These are phyloP conservation scores for Crypturellus undulatus DNA, from an alignment of 2,113 vertebrate species.

Conservation along the genomic window DNA sequence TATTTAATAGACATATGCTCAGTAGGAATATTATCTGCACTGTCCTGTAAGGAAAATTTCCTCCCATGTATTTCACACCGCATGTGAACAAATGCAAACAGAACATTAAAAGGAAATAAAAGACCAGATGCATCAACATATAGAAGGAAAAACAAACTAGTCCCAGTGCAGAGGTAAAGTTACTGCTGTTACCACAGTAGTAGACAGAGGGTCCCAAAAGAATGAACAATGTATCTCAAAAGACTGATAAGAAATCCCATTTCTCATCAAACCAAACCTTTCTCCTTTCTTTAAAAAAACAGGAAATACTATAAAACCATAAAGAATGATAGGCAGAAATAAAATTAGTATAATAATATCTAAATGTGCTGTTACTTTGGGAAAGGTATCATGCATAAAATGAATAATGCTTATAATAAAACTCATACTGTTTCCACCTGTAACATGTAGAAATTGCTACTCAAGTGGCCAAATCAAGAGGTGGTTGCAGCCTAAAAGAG, in stretches of 20 bases:
- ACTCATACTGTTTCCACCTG: conserved; percentile 61
- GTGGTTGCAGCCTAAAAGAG: conserved; percentile 63
- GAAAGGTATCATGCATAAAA: conserved; percentile 62
- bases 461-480: conserved; percentile 62
- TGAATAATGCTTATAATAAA: conserved; percentile 54
- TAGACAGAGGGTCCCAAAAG: conserved; percentile 61
- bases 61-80: background rate
- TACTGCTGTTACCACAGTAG: conserved; percentile 69
- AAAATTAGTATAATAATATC: conserved; percentile 35
- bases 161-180: conserved; percentile 71
- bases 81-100: background rate
- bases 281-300: background rate
- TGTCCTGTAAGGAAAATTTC: background rate
- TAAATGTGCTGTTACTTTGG: conserved; percentile 36
- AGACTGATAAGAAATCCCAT: background rate
- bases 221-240: conserved; percentile 19
- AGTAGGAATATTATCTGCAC: background rate
- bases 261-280: background rate
- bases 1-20: background rate
- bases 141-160: conserved; percentile 37
- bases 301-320: background rate
- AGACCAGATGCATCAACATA: background rate
- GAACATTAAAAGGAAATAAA: background rate
- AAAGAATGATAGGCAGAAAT: background rate
- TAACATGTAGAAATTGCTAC: conserved; percentile 65